Conservation (phyloP, 2,113 vertebrate species). For the Xiphophorus hellerii region DNA sequence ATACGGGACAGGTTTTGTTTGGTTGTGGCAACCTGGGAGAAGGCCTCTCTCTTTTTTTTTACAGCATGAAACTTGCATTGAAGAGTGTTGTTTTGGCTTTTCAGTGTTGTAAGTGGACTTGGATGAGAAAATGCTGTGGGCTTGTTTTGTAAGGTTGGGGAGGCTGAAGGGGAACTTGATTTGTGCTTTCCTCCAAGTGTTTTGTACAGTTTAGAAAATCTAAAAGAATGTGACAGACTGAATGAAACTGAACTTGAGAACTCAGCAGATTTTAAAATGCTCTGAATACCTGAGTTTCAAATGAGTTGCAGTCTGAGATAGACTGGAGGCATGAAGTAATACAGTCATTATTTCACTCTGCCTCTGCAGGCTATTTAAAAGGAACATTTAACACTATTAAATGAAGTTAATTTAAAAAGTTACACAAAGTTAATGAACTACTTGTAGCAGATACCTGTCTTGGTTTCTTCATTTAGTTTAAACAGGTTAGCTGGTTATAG, state of each 20-base stretch:
- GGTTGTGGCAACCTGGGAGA: constrained; percentile 57
- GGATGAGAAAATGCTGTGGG: constrained; percentile 28
- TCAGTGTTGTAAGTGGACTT: constrained; percentile 27
- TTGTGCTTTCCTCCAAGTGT: constrained; percentile 27
- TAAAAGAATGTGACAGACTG: constrained; percentile 30
- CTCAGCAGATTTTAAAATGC: not conserved
- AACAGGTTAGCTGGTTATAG: not conserved
- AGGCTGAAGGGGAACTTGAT: constrained; percentile 7
- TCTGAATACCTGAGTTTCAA: not conserved
- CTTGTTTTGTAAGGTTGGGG: constrained; percentile 1
- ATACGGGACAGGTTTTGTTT: constrained; percentile 73
- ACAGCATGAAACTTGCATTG: constrained; percentile 62
- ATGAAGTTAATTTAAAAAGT: not conserved
- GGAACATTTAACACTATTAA: not conserved
- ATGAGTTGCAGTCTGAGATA: too few species aligned
- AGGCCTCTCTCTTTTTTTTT: constrained; percentile 38
- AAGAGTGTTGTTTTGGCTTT: constrained; percentile 61
- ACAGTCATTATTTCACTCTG: not conserved
- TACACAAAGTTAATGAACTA: not conserved
- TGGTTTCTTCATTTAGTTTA: not conserved
- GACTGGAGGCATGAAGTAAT: not conserved
- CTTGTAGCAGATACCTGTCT: not conserved
- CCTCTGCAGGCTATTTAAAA: not conserved
- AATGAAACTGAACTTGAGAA: constrained; percentile 32
- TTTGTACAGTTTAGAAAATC: constrained; percentile 20